Evolutionary conservation across 2,888 invertebrate genomes (phyloP).

Genomic region (Notodonta dromedarius): DNA sequence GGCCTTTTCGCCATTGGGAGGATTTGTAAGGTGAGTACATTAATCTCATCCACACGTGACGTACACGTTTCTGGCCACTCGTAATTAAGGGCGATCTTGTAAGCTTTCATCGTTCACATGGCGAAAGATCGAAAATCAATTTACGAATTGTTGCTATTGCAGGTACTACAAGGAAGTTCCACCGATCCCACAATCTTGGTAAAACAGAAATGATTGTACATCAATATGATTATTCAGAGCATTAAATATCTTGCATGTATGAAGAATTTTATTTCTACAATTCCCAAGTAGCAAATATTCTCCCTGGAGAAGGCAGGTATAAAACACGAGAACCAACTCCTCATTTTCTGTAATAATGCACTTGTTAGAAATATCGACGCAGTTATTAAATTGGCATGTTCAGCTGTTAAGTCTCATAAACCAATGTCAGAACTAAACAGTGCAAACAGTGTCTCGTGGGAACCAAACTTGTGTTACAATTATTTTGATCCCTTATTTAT

Average conservation of each 20-base stretch:
- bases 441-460: slow-evolving; percentile 28
- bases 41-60: slow-evolving; percentile 10
- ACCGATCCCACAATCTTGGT: slow-evolving; percentile 72
- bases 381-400: slow-evolving; percentile 10
- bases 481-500: not conserved
- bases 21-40: slow-evolving; percentile 67
- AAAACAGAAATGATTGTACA: slow-evolving; percentile 7
- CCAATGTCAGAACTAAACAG: slow-evolving; percentile 13
- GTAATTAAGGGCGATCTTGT: not conserved
- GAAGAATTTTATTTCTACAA: slow-evolving; percentile 4
- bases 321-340: no score
- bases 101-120: not conserved
- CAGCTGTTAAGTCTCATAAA: slow-evolving; percentile 31
- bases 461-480: slow-evolving; percentile 27
- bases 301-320: no score
- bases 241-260: slow-evolving; percentile 10
- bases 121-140: not conserved
- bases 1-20: slow-evolving; percentile 72
- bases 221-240: slow-evolving; percentile 1
- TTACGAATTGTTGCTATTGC: slow-evolving; percentile 30
- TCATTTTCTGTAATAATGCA: no score
- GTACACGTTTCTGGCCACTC: not conserved
- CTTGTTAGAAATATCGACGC: not conserved
- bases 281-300: no score
- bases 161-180: slow-evolving; percentile 80